Conservation (phyloP, 2,888 invertebrate species). For the Spilosoma lubricipeda region DNA sequence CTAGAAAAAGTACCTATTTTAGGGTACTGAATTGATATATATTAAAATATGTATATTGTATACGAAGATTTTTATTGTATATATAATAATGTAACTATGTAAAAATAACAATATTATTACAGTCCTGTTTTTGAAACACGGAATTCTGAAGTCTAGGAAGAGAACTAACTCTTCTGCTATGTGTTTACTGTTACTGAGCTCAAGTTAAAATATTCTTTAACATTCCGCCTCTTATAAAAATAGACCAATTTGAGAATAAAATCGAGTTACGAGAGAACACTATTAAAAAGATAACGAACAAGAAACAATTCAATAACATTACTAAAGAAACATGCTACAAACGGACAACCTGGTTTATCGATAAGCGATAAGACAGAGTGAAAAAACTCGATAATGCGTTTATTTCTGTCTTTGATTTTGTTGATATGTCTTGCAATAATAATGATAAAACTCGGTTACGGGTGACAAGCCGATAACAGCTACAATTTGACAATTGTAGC, state of each 20-base stretch:
- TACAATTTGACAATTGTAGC: conserved; percentile 23
- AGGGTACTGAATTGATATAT: too few species aligned
- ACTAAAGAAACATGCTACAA: conserved; percentile 16
- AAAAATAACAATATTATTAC: too few species aligned
- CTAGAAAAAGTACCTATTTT: too few species aligned
- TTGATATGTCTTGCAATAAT: conserved; percentile 46
- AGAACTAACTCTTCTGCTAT: too few species aligned
- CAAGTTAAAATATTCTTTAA: too few species aligned
- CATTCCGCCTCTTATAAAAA: background rate
- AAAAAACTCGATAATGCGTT: conserved; percentile 44
- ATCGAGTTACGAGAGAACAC: background rate
- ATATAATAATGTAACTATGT: too few species aligned
- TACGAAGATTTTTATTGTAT: too few species aligned
- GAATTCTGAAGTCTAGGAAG: too few species aligned
- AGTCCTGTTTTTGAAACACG: too few species aligned
- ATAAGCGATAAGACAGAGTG: conserved; percentile 31
- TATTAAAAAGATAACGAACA: background rate
- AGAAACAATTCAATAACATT: background rate
- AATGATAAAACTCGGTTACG: conserved; percentile 37
- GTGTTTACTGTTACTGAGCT: too few species aligned
- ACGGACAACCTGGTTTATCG: conserved; percentile 29
- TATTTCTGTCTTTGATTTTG: conserved; percentile 59
- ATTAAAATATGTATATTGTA: too few species aligned
- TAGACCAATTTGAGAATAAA: background rate
- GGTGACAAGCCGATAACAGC: conserved; percentile 33